These are phyloP conservation scores for Laothoe populi DNA, from an alignment of 2,888 invertebrate species.

Conservation along the genomic window DNA sequence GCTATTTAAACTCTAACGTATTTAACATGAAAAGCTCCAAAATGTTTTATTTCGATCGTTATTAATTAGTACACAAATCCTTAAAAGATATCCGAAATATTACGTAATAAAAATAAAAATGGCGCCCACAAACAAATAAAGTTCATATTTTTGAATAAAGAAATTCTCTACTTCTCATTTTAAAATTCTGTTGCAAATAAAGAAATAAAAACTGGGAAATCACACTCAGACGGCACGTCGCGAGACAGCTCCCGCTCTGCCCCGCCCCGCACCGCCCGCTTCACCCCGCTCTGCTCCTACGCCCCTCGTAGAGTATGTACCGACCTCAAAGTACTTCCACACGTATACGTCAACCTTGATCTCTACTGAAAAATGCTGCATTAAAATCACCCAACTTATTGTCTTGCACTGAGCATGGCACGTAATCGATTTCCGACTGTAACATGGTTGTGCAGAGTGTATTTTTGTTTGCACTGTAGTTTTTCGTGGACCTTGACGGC, in stretches of 20 bases:
- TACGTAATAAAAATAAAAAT: too few species aligned
- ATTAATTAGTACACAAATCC: too few species aligned
- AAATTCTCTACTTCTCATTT: too few species aligned
- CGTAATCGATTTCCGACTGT: slow-evolving; percentile 52
- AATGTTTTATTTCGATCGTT: too few species aligned
- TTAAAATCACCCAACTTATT: slow-evolving; percentile 76
- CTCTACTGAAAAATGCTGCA: slow-evolving; percentile 82
- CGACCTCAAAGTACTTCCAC: slow-evolving; percentile 45
- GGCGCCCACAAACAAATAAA: too few species aligned
- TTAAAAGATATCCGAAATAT: too few species aligned
- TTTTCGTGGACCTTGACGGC: slow-evolving; percentile 70
- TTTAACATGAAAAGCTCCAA: too few species aligned
- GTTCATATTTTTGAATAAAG: too few species aligned
- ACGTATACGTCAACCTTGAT: slow-evolving; percentile 67
- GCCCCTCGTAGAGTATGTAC: slow-evolving; percentile 14
- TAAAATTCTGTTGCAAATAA: too few species aligned
- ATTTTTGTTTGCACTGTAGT: slow-evolving; percentile 33
- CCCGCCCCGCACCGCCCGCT: background rate
- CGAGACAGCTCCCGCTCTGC: background rate
- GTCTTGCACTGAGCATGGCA: slow-evolving; percentile 59
- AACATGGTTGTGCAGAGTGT: slow-evolving; percentile 30
- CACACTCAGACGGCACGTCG: background rate
- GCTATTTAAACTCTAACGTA: too few species aligned
- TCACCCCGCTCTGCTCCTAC: background rate
- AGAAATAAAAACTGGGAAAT: too few species aligned